Conservation (phyloP, 2,888 invertebrate species). For the Philereme vetulata region DNA sequence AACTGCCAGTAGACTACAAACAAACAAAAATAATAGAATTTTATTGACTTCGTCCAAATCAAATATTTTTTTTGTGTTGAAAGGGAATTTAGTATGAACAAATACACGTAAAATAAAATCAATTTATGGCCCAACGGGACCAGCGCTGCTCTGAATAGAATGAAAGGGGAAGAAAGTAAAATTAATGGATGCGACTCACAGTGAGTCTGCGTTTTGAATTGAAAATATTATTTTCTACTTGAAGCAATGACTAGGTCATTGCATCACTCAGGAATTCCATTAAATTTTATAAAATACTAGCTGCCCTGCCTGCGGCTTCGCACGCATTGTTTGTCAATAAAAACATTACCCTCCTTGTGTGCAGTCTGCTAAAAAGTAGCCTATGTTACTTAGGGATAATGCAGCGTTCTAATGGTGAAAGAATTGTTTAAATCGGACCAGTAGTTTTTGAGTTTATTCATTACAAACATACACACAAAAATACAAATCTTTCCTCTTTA, state of each 20-base stretch:
- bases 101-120: slow-evolving; percentile 60
- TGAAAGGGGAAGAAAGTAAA: slow-evolving; percentile 55
- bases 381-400: too few relatives aligned
- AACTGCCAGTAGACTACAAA: slow-evolving; percentile 25
- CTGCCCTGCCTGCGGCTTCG: too few relatives aligned
- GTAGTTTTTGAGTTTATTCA: too few relatives aligned
- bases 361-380: too few relatives aligned
- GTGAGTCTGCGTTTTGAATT: slow-evolving; percentile 54
- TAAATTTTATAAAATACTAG: slow-evolving; percentile 30
- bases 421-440: too few relatives aligned
- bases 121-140: slow-evolving; percentile 52
- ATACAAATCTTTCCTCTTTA: too few relatives aligned
- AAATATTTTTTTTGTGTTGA: slow-evolving; percentile 32
- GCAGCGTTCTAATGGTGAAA: too few relatives aligned
- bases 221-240: slow-evolving; percentile 50
- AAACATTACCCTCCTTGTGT: too few relatives aligned
- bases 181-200: slow-evolving; percentile 58
- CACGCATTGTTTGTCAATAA: too few relatives aligned
- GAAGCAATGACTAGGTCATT: slow-evolving; percentile 52
- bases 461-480: too few relatives aligned
- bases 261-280: slow-evolving; percentile 40
- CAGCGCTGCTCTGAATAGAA: slow-evolving; percentile 47
- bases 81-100: slow-evolving; percentile 36
- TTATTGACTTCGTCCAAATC: slow-evolving; percentile 37
- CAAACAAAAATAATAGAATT: slow-evolving; percentile 38